Percentiles rank a stretch among this genome's conserved stretches.
Evolutionary conservation across 2,888 invertebrate genomes (phyloP).

Genomic region (Rutpela maculata): DNA sequence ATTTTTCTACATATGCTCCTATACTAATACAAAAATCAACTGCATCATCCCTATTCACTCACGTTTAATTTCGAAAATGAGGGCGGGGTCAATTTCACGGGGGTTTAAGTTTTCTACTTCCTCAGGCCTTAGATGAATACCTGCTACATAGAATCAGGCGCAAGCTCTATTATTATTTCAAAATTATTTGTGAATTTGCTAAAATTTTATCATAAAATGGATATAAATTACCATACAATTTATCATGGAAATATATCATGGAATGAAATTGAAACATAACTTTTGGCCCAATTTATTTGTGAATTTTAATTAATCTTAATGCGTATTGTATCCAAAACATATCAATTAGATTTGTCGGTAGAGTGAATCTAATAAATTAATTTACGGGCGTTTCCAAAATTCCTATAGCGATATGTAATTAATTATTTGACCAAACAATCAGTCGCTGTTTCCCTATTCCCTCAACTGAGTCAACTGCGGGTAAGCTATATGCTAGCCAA

Average conservation of each 20-base stretch:
- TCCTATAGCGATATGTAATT: constrained; percentile 34
- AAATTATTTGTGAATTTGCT: not conserved
- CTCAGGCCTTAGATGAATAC: too few relatives aligned
- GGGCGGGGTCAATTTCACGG: too few relatives aligned
- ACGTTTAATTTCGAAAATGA: too few relatives aligned
- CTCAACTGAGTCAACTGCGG: constrained; percentile 16
- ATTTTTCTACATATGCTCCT: too few relatives aligned
- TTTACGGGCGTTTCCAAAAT: constrained; percentile 32
- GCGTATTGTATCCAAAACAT: constrained; percentile 6
- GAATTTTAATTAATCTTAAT: constrained; percentile 28
- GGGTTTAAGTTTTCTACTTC: too few relatives aligned
- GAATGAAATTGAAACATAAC: constrained; percentile 8
- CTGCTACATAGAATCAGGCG: too few relatives aligned
- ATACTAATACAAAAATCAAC: too few relatives aligned
- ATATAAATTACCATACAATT: constrained; percentile 7
- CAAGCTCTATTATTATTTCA: not conserved
- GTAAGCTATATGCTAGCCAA: constrained; percentile 10
- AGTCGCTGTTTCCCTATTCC: constrained; percentile 21
- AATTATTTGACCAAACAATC: constrained; percentile 38
- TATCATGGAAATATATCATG: not conserved
- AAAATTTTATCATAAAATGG: not conserved
- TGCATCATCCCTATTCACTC: too few relatives aligned
- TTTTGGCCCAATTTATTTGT: constrained; percentile 11
- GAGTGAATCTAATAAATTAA: constrained; percentile 39
- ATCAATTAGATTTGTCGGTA: constrained; percentile 30